Percentiles rank a stretch among this genome's conserved stretches.
Evolutionary conservation across 2,888 invertebrate genomes (phyloP).

Genomic region (Agrilus mali): DNA sequence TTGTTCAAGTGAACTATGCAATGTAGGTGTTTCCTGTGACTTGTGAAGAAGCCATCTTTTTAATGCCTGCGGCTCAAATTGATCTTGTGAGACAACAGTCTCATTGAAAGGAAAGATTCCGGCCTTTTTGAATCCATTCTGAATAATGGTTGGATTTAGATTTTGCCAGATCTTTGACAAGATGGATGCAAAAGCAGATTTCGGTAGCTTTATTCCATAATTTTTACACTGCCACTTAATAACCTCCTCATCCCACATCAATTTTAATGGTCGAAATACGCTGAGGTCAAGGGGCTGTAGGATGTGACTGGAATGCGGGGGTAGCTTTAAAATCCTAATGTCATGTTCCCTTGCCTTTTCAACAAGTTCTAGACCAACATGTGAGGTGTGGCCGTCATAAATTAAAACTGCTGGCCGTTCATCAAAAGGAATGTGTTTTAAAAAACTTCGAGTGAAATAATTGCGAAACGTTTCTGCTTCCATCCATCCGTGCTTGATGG

Average conservation of each 20-base stretch:
- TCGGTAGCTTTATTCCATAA: slow-evolving; percentile 7
- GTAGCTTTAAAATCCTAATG: slow-evolving; percentile 16
- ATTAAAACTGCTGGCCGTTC: too few species aligned
- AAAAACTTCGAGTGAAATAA: too few species aligned
- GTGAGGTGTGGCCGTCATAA: slow-evolving; percentile 20
- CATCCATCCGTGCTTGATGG: slow-evolving; percentile 22
- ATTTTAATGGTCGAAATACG: slow-evolving; percentile 17
- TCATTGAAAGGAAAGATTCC: slow-evolving; percentile 4
- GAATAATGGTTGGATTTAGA: slow-evolving; percentile 3
- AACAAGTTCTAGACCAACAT: slow-evolving; percentile 14
- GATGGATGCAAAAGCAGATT: slow-evolving; percentile 2
- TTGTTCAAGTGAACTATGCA: too few species aligned
- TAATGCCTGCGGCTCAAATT: slow-evolving; percentile 4
- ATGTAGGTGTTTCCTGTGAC: too few species aligned
- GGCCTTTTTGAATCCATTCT: slow-evolving; percentile 5
- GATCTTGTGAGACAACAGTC: slow-evolving; percentile 3
- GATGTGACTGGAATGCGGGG: slow-evolving; percentile 17
- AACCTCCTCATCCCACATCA: slow-evolving; percentile 6
- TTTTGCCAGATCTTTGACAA: slow-evolving; percentile 6
- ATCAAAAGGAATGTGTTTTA: slow-evolving; percentile 20
- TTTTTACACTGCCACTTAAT: slow-evolving; percentile 8
- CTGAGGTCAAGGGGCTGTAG: slow-evolving; percentile 19
- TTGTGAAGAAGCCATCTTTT: too few species aligned
- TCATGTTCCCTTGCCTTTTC: slow-evolving; percentile 13
- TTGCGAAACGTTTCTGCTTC: slow-evolving; percentile 17